Conservation (phyloP, 2,797 vertebrate genomes). For the Poecilia velifera region DNA sequence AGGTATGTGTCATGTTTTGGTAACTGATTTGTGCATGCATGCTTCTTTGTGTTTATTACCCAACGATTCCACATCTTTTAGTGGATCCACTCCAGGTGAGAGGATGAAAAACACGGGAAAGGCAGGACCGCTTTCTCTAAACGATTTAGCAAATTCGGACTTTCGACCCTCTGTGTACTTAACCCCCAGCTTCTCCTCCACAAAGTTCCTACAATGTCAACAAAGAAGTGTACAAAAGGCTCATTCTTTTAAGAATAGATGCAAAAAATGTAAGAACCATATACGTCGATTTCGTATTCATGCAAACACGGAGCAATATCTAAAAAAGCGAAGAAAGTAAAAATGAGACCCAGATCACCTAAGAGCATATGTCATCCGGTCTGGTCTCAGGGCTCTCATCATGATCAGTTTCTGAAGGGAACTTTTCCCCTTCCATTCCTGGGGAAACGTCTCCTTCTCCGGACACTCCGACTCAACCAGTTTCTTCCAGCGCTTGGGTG, state of each 20-base stretch:
- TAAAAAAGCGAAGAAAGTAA: neutral
- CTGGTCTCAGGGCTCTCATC: constrained; percentile 80
- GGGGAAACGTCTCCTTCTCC: constrained; percentile 83
- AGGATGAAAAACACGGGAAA: constrained; percentile 81
- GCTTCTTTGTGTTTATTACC: constrained; percentile 58
- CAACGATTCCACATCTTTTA: constrained; percentile 79
- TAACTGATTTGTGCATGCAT: neutral
- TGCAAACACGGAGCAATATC: neutral
- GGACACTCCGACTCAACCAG: constrained; percentile 81
- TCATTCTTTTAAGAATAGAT: neutral
- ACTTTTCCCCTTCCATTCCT: constrained; percentile 83
- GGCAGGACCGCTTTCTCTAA: constrained; percentile 78
- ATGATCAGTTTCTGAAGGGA: constrained; percentile 84
- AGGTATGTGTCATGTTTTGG: neutral
- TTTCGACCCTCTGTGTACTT: constrained; percentile 83
- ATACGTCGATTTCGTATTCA: neutral
- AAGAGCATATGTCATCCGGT: constrained; percentile 83
- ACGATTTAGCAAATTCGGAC: constrained; percentile 82
- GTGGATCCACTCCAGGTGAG: constrained; percentile 78
- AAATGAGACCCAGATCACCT: constrained; percentile 59
- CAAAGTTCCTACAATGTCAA: constrained; percentile 79
- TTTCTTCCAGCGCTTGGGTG: constrained; percentile 82
- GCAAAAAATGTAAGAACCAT: neutral
- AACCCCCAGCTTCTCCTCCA: constrained; percentile 81
- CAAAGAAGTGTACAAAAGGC: neutral